These are phyloP conservation scores for Neocrepidodera transversa DNA, from an alignment of 2,888 invertebrate species.

Conservation along the genomic window DNA sequence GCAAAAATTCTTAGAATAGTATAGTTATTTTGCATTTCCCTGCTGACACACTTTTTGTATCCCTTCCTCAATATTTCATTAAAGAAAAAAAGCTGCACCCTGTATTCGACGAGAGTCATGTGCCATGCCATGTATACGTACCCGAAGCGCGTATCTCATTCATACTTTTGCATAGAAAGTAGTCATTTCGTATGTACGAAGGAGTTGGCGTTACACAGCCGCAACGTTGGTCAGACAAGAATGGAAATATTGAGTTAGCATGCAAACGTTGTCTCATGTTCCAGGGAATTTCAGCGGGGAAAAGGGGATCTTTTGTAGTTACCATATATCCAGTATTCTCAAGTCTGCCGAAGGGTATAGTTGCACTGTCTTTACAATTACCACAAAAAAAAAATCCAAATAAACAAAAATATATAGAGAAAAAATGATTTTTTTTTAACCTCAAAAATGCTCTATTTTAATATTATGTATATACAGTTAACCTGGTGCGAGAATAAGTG, in stretches of 20 bases:
- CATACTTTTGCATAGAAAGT: conserved; percentile 69
- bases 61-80: conserved; percentile 17
- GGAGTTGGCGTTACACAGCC: conserved; percentile 51
- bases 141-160: conserved; percentile 64
- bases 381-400: conserved; percentile 10
- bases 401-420: not conserved
- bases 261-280: conserved; percentile 63
- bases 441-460: not conserved
- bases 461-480: not conserved
- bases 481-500: not conserved
- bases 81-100: conserved; percentile 18
- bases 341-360: conserved; percentile 61
- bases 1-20: no score
- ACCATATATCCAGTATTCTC: conserved; percentile 63
- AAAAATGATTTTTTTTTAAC: no score
- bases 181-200: conserved; percentile 64
- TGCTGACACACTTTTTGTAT: conserved; percentile 3
- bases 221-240: conserved; percentile 51
- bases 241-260: conserved; percentile 59
- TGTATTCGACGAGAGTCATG: conserved; percentile 38
- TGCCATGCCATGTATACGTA: conserved; percentile 59
- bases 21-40: no score
- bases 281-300: conserved; percentile 60
- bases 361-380: conserved; percentile 42
- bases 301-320: conserved; percentile 60